phyloP scores from a whole-genome alignment of 2,797 vertebrate genomes.

The Lepidocolaptes lacrymiger region DNA sequence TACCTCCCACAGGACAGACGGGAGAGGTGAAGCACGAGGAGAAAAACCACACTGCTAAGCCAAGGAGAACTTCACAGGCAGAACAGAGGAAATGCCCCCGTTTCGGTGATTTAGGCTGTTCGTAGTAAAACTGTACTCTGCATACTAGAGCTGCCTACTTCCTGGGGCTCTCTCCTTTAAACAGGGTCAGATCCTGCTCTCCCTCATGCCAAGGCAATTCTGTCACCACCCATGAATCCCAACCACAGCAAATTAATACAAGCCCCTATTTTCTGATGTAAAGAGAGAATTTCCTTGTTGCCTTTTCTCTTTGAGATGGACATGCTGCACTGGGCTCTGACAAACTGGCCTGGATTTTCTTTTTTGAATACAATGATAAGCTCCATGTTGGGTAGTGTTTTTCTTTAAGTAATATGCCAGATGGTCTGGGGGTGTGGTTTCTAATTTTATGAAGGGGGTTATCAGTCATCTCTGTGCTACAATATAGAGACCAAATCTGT shows the following conservation, averaged over 20 bases:
- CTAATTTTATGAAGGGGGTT: slow-evolving; percentile 73
- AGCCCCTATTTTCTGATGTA: neutral
- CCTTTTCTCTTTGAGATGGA: neutral
- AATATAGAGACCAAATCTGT: slow-evolving; percentile 69
- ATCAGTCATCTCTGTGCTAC: slow-evolving; percentile 61
- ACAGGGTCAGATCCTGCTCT: slow-evolving; percentile 20
- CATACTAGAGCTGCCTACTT: slow-evolving; percentile 35
- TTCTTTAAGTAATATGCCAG: slow-evolving; percentile 70
- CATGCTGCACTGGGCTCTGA: neutral
- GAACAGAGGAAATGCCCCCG: slow-evolving; percentile 45
- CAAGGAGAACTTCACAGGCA: slow-evolving; percentile 1
- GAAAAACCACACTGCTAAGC: slow-evolving; percentile 3
- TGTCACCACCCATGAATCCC: neutral
- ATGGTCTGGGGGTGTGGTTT: slow-evolving; percentile 73
- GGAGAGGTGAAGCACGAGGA: slow-evolving; percentile 45
- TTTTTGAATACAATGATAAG: slow-evolving; percentile 61
- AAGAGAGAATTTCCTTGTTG: neutral
- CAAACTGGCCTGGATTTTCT: slow-evolving; percentile 47
- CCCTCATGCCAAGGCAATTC: neutral
- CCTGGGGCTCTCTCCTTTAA: slow-evolving; percentile 19
- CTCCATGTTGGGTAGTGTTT: slow-evolving; percentile 48
- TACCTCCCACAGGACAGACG: slow-evolving; percentile 60
- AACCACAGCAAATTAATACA: neutral
- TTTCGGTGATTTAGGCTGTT: slow-evolving; percentile 5
- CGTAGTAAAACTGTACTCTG: slow-evolving; percentile 53